phyloP scores from a whole-genome alignment of 2,797 vertebrate species.

The Rhodeus uyekii region DNA sequence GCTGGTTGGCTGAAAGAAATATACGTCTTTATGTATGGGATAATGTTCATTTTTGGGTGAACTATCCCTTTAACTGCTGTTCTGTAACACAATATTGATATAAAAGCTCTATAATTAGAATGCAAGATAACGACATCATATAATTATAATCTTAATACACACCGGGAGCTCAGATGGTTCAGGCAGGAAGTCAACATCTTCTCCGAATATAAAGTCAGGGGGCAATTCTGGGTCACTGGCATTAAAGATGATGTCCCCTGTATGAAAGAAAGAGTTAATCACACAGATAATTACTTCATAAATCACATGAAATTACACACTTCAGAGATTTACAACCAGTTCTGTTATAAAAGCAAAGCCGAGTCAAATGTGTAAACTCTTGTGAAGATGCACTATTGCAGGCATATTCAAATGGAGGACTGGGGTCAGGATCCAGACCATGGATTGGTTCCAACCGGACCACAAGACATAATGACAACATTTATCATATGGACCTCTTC shows the following conservation, averaged over 20 bases:
- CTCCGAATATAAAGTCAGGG: conserved; percentile 98
- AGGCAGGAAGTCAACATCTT: conserved; percentile 95
- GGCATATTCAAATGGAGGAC: too few relatives aligned
- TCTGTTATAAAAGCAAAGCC: background rate
- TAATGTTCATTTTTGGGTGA: too few relatives aligned
- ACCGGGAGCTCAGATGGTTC: conserved; percentile 92
- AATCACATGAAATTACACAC: background rate
- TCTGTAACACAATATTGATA: background rate
- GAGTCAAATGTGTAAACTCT: too few relatives aligned
- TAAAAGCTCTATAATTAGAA: background rate
- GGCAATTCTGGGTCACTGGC: conserved; percentile 93
- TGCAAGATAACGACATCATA: background rate
- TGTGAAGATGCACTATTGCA: background rate
- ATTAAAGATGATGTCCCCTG: conserved; percentile 99
- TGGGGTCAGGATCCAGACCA: too few relatives aligned
- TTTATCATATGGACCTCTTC: too few relatives aligned
- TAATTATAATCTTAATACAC: conserved; percentile 65
- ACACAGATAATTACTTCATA: background rate
- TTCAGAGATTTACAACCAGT: background rate
- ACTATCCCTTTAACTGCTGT: too few relatives aligned
- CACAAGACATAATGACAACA: too few relatives aligned
- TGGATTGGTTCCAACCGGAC: too few relatives aligned
- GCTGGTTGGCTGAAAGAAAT: too few relatives aligned
- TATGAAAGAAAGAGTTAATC: conserved; percentile 37
- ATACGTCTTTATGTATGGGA: too few relatives aligned